Base-by-base conservation (phyloP, 2,888 invertebrate species). In the Spisula solida region DNA sequence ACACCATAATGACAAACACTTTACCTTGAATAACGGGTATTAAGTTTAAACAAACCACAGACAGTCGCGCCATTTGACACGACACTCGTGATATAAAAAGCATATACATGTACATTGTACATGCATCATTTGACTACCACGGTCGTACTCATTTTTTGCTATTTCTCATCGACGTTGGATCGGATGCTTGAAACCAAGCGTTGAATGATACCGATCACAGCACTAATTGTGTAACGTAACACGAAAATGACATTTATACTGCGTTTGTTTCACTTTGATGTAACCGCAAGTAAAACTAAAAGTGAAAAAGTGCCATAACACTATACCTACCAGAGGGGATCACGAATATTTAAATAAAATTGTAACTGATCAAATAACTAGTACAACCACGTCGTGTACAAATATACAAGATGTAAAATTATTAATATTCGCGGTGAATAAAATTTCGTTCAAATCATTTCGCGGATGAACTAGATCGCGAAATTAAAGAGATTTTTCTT, bases 231-330 rank as follows among this genome's bases (percentile, higher is more conserved):
- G 60, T 66, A 66, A 66, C n/a, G 10, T 25, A 0, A 66, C 25
- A 66, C 25, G 60, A 25, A 66, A n/a, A 66, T 66, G 60, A 66
- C 60, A 66, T 25, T 25, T 8, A 25, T 25, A 66, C 25, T n/a
- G 60, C 51, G 16, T 51, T 51, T 51, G 12, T 12, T 25, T 66
- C 60, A 5, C 60, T 66, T 66, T 66, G 60, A 66, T 66, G 60
- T 66, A 66, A 66, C 60, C 60, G 25, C 60, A 66, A 66, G 5
- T 66, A 66, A 66, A 25, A 66, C n/a, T 25, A 66, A 66, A 66
- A 66, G 10, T 66, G 25, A 25, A 20, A 66, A 66, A 16, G 14
- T 5, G n/a, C 5, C 25, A 66, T 10, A 25, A 66, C 6, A 25
- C 25, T 66, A 66, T 25, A 56, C 18, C n/a, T 20, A n/a, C 6